phyloP scores from a whole-genome alignment of 2,888 invertebrate genomes.

The Oscheius sp. region DNA sequence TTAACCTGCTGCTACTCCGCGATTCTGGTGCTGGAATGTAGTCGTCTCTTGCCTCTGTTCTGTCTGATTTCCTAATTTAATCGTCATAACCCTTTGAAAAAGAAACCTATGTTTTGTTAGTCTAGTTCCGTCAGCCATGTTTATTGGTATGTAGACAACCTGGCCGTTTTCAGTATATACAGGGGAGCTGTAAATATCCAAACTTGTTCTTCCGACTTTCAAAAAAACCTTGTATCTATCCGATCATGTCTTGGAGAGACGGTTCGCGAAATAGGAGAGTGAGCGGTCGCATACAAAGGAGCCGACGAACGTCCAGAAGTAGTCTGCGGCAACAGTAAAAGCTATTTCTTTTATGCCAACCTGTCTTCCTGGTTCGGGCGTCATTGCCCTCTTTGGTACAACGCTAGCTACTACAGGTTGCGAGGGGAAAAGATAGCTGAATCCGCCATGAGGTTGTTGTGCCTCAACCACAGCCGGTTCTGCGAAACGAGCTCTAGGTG shows the following conservation, averaged over 20 bases:
- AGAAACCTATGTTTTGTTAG: constrained; percentile 35
- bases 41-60: constrained; percentile 7
- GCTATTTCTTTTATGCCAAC: background rate
- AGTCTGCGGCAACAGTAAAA: background rate
- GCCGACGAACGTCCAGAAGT: constrained; percentile 40
- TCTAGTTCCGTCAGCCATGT: constrained; percentile 49
- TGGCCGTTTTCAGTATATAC: constrained; percentile 49
- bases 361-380: constrained; percentile 47
- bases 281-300: constrained; percentile 44
- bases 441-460: constrained; percentile 59
- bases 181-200: constrained; percentile 20
- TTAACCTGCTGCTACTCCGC: constrained; percentile 44
- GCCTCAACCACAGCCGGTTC: constrained; percentile 55
- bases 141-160: constrained; percentile 64
- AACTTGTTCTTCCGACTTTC: background rate
- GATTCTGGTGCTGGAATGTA: constrained; percentile 36
- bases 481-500: constrained; percentile 55
- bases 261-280: constrained; percentile 18
- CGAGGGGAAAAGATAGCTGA: constrained; percentile 63
- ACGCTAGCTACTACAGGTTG: constrained; percentile 57
- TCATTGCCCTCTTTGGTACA: constrained; percentile 45
- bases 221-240: background rate
- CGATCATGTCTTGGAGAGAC: constrained; percentile 26
- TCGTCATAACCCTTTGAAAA: background rate
- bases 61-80: background rate